Conservation (phyloP, 2,888 invertebrate genomes). For the Agonopterix subpropinquella region DNA sequence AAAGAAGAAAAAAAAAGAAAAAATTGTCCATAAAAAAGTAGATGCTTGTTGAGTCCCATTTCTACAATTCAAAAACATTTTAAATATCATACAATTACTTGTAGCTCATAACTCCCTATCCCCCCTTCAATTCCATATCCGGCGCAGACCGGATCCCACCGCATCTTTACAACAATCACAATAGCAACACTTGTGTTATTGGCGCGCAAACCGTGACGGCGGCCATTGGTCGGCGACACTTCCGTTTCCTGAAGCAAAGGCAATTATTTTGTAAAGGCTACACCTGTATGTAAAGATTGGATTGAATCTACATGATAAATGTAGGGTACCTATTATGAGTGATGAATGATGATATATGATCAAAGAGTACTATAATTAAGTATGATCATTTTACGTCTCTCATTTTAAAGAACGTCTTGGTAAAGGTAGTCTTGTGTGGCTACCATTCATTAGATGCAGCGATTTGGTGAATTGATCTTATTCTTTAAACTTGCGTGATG, state of each 20-base stretch:
- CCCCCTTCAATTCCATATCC: conserved; percentile 1
- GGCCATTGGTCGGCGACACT: conserved; percentile 47
- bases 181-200: not conserved
- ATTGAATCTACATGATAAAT: conserved; percentile 10
- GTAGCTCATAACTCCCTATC: not conserved
- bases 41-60: too few species aligned
- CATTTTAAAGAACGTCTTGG: too few species aligned
- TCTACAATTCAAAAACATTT: too few species aligned
- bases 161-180: conserved; percentile 2
- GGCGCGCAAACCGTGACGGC: conserved; percentile 40
- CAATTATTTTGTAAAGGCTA: conserved; percentile 46
- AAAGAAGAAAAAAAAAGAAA: too few species aligned
- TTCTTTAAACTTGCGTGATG: too few species aligned
- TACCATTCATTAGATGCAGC: too few species aligned
- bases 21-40: too few species aligned
- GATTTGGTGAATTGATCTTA: too few species aligned
- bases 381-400: too few species aligned
- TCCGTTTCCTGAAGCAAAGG: conserved; percentile 65
- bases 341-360: too few species aligned
- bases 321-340: not conserved
- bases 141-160: conserved; percentile 1
- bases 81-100: not conserved
- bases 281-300: conserved; percentile 46
- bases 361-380: too few species aligned
- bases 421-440: too few species aligned